phyloP scores from a whole-genome alignment of 2,797 vertebrate genomes.

The Argentina silus region DNA sequence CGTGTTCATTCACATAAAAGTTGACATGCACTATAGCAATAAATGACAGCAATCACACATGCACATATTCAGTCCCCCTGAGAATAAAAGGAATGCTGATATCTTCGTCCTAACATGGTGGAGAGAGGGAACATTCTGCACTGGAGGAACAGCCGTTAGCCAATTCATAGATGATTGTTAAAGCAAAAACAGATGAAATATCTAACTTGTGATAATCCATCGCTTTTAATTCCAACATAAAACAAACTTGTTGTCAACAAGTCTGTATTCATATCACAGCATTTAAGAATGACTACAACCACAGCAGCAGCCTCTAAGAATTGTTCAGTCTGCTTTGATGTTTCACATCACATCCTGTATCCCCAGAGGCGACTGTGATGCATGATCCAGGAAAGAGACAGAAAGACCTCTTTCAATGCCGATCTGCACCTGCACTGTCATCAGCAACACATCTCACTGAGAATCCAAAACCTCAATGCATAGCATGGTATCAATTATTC shows the following conservation, averaged over 20 bases:
- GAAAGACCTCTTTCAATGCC: background rate
- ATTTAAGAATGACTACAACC: background rate
- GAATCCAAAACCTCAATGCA: conserved; percentile 3
- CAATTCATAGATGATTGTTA: too few species aligned
- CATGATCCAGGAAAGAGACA: conserved; percentile 2
- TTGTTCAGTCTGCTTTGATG: background rate
- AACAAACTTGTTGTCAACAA: background rate
- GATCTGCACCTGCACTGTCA: background rate
- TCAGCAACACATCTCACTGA: conserved; percentile 11
- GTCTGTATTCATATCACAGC: background rate
- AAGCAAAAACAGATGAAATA: too few species aligned
- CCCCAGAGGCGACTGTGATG: background rate
- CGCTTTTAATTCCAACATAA: background rate
- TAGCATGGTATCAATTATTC: background rate
- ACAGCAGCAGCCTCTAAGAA: background rate
- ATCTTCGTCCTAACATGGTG: too few species aligned
- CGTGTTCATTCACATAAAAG: background rate
- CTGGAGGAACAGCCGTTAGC: too few species aligned
- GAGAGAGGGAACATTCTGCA: too few species aligned
- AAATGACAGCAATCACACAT: background rate
- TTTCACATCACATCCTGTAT: background rate
- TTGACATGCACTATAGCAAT: background rate
- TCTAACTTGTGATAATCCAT: too few species aligned
- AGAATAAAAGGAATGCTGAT: background rate
- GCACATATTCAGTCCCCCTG: background rate